Evolutionary conservation across 2,113 vertebrate genomes (phyloP), one percentile per base, ranked within the genome.

Genomic region (Pollimyrus isidori): DNA sequence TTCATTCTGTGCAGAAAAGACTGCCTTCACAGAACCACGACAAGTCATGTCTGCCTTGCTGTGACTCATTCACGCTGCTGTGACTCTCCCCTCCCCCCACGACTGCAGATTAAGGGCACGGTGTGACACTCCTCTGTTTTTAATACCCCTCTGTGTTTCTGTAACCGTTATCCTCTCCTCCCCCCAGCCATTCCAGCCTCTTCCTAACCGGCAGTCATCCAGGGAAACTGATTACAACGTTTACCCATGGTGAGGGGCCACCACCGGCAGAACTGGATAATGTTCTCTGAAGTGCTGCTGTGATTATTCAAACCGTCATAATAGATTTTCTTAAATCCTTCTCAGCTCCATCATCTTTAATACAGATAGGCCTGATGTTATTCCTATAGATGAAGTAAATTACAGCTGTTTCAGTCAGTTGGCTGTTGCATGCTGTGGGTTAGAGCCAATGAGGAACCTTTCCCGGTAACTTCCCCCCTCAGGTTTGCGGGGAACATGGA

Each of bases 401-500:
- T 80, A 42, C 6, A 80, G 35, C 73, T 42, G 30, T 80, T 39
- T 80, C 13, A 17, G 35, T 39, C 86, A 35, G 50, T 7, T 15
- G 50, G 86, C 50, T 50, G 30, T 39, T 39, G 13, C 86, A 39
- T 48, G 4, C 45, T 88, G 39, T 26, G 39, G 19, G 42, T 88
- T 42, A 15, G 6, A 11, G 15, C 39, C 76, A 45, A n/a, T 82
- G 76, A 21, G 30, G 21, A 84, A n/a, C 5, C 6, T 52, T 49
- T n/a, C 85, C 35, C 30, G 35, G 73, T 39, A 19, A 39, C 17
- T 3, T 6, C 69, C 35, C 15, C 35, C 23, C 9, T 17, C 88
- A 99, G 98, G 98, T 99, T 99, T 88, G 98, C 98, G 0, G 98
- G 98, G 89, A 99, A 97, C 94, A 97, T 99, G 97, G 98, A 99